phyloP scores from a whole-genome alignment of 2,113 vertebrate species.

The Xerus inauris region DNA sequence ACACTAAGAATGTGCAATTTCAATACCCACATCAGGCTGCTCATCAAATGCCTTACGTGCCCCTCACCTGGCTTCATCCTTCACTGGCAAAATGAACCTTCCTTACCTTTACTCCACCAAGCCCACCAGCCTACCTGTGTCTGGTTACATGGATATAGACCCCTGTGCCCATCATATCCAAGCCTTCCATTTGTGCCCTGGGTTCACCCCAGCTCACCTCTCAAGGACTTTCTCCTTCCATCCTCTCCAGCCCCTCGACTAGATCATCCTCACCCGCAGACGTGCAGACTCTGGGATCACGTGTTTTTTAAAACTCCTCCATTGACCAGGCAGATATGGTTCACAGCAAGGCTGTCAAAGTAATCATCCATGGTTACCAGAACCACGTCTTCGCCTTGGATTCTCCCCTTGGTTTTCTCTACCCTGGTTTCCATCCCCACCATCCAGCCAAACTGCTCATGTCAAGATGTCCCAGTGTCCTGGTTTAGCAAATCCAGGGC shows the following conservation, averaged over 20 bases:
- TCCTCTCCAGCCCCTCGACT: accelerated
- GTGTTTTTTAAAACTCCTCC: background rate
- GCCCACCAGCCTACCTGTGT: too few species aligned
- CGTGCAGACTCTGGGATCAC: background rate
- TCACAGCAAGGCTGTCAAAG: background rate
- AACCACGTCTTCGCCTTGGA: background rate
- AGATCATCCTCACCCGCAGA: background rate
- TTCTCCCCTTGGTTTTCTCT: background rate
- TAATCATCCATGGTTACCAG: background rate
- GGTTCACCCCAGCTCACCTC: background rate
- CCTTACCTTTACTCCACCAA: background rate
- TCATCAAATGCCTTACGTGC: background rate
- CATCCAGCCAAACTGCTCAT: background rate
- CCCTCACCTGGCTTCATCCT: background rate
- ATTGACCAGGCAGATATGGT: background rate
- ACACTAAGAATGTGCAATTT: background rate
- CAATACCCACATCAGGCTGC: background rate
- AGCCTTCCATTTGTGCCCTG: background rate
- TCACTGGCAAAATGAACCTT: background rate
- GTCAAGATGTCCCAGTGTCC: background rate
- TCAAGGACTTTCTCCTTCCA: background rate
- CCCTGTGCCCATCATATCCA: background rate
- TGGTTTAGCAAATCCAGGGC: background rate
- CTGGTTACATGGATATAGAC: accelerated
- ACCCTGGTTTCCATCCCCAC: background rate